Conservation (phyloP, 2,113 vertebrate species). For the Alligator sinensis region DNA sequence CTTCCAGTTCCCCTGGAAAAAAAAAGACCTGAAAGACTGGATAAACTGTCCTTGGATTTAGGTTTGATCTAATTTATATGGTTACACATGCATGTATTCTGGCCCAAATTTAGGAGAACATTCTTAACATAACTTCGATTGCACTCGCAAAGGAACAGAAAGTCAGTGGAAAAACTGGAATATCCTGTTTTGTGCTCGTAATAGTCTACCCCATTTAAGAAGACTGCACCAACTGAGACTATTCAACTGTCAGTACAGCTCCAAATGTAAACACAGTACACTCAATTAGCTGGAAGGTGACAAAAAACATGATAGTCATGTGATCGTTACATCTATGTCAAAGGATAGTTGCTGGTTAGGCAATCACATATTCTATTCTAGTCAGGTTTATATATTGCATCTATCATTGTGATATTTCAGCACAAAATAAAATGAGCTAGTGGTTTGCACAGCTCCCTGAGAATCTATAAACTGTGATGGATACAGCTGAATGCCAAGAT, state of each 20-base stretch:
- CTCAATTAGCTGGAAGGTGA: neutral
- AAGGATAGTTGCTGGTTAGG: rapidly evolving
- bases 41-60: slow-evolving; percentile 38
- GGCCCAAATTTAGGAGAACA: slow-evolving; percentile 26
- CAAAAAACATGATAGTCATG: rapidly evolving
- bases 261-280: neutral
- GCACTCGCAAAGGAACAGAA: neutral
- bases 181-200: rapidly evolving
- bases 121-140: neutral
- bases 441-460: rapidly evolving
- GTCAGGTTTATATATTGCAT: rapidly evolving
- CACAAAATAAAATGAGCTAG: neutral
- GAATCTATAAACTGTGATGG: neutral
- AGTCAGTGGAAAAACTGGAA: neutral
- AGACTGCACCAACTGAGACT: neutral
- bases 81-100: neutral
- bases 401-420: rapidly evolving
- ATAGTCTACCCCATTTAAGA: neutral
- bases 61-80: slow-evolving; percentile 49
- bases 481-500: rapidly evolving
- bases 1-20: slow-evolving; percentile 22
- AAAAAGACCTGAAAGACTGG: slow-evolving; percentile 1
- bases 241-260: neutral
- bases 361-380: rapidly evolving
- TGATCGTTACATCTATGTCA: rapidly evolving